phyloP scores from a whole-genome alignment of 2,113 vertebrate species.

The Hippocampus zosterae region DNA sequence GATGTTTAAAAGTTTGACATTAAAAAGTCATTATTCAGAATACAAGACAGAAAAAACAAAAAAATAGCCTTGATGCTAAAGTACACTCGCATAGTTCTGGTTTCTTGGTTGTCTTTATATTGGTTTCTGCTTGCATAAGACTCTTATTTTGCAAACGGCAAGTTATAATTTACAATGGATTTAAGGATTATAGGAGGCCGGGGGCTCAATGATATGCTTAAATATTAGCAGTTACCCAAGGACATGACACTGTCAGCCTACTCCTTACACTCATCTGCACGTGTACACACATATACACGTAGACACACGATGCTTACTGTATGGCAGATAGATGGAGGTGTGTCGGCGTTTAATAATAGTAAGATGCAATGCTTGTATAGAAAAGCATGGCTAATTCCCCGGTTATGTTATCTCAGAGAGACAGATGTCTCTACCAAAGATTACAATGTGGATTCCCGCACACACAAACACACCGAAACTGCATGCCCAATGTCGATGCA shows the following conservation, averaged over 20 bases:
- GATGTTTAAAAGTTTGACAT: constrained; percentile 49
- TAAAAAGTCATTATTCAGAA: constrained; percentile 20
- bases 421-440: constrained; percentile 65
- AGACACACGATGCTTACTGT: not conserved
- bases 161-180: constrained; percentile 40
- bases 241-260: constrained; percentile 53
- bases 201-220: constrained; percentile 48
- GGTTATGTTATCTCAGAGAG: constrained; percentile 66
- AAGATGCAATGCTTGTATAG: constrained; percentile 59
- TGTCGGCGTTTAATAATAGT: constrained; percentile 57
- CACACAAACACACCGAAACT: constrained; percentile 12
- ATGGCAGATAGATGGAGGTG: constrained; percentile 26
- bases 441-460: constrained; percentile 37
- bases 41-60: not conserved
- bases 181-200: constrained; percentile 47
- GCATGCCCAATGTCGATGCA: constrained; percentile 4
- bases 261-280: constrained; percentile 38
- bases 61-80: constrained; percentile 14
- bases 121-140: constrained; percentile 27
- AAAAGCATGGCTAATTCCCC: constrained; percentile 62
- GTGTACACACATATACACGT: constrained; percentile 1
- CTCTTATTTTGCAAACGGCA: constrained; percentile 26
- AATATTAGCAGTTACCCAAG: constrained; percentile 48
- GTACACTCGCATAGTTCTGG: constrained; percentile 13
- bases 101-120: constrained; percentile 13